Evolutionary conservation across 1,140 invertebrate species (phyloP).

Genomic region (Ganaspis sp.): DNA sequence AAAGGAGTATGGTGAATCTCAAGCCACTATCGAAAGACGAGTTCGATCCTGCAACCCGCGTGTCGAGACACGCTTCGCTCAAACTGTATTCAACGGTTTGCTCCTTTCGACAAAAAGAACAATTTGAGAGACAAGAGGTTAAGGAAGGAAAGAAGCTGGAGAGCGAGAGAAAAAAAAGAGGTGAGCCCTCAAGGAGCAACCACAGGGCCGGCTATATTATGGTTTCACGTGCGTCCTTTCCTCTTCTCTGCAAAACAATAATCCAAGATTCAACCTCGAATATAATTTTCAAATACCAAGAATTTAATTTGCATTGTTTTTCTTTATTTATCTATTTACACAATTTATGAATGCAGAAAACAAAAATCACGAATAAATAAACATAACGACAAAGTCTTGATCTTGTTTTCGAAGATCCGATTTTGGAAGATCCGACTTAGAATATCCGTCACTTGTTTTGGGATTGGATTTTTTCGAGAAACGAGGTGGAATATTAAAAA

Average conservation of each 20-base stretch:
- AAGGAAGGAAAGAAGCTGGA: conserved; percentile 38
- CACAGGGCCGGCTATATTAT: conserved; percentile 6
- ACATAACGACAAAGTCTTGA: too few species aligned
- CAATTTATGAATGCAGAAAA: too few species aligned
- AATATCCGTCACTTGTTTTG: too few species aligned
- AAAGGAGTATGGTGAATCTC: conserved; percentile 54
- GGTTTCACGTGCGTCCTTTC: background rate
- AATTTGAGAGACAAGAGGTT: conserved; percentile 44
- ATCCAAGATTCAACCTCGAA: background rate
- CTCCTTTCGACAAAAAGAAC: conserved; percentile 66
- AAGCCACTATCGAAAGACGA: conserved; percentile 64
- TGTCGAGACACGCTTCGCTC: conserved; percentile 72
- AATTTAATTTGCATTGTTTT: too few species aligned
- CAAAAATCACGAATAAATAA: too few species aligned
- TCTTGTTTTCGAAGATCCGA: too few species aligned
- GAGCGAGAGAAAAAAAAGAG: conserved; percentile 49
- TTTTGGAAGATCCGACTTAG: too few species aligned
- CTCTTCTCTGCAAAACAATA: background rate
- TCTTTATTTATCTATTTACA: too few species aligned
- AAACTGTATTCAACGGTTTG: conserved; percentile 61
- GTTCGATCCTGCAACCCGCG: conserved; percentile 71
- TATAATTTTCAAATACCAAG: background rate
- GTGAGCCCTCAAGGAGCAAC: conserved; percentile 24
- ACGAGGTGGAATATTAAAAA: background rate
- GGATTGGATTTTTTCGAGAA: background rate